Percentiles rank a stretch among this genome's conserved stretches.
phyloP scores from a whole-genome alignment of 2,113 vertebrate genomes.

The Anoura caudifer region DNA sequence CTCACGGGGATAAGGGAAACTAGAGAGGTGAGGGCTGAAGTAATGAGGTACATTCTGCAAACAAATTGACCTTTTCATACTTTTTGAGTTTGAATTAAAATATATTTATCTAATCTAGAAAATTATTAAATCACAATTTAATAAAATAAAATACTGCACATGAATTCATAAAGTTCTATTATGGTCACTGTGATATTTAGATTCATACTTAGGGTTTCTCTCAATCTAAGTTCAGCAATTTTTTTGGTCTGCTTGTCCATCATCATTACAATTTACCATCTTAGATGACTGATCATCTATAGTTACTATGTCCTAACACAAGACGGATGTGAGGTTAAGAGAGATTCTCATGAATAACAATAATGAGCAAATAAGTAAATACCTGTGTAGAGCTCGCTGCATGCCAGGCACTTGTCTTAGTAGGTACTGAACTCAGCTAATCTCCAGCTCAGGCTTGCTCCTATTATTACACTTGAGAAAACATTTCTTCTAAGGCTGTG shows the following conservation, averaged over 20 bases:
- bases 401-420: no score
- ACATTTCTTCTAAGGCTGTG: background rate
- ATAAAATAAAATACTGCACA: background rate
- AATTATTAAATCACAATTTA: background rate
- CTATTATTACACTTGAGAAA: background rate
- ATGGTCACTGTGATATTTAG: background rate
- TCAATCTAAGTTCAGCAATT: background rate
- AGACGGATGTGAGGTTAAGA: background rate
- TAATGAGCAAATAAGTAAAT: background rate
- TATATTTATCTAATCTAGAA: background rate
- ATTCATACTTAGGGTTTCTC: background rate
- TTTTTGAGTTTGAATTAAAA: background rate
- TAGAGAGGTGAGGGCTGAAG: background rate
- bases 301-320: background rate
- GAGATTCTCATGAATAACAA: background rate
- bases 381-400: background rate
- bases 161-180: background rate
- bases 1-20: background rate
- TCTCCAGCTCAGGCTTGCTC: background rate
- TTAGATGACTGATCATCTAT: background rate
- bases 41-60: background rate
- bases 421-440: background rate
- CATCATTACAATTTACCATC: background rate
- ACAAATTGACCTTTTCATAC: background rate
- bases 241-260: background rate